A percentile compares a stretch with the other conserved stretches of the same genome.
Conservation (phyloP, 30 jellyfish, hydroid and myxozoan species). For the Rhopilema esculentum region DNA sequence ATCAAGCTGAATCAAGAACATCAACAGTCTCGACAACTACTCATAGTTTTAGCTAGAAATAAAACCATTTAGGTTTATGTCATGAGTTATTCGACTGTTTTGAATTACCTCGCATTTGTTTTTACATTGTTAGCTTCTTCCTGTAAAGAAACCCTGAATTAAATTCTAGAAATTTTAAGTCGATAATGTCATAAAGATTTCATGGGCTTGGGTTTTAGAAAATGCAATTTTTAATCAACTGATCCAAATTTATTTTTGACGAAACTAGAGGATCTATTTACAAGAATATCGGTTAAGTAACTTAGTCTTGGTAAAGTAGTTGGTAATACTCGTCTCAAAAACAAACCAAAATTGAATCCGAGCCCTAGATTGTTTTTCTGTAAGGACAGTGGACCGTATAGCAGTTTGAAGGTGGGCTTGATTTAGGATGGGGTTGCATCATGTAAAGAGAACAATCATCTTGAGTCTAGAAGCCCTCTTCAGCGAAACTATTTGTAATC, state of each 20-base stretch:
- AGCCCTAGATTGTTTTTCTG: no score
- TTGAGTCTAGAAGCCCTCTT: no score
- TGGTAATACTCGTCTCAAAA: not conserved
- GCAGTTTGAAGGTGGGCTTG: no score
- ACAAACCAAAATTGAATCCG: no score
- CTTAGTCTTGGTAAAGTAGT: not conserved
- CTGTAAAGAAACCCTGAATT: slow-evolving; percentile 36
- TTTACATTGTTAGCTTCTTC: slow-evolving; percentile 10
- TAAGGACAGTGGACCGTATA: no score
- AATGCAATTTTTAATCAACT: not conserved
- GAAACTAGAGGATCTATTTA: not conserved
- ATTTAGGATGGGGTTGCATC: no score
- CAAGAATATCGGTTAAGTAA: not conserved
- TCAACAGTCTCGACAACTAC: not conserved
- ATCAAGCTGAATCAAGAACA: no score
- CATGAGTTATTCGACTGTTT: not conserved
- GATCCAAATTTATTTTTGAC: not conserved
- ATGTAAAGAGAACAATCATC: no score
- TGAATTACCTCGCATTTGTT: slow-evolving; percentile 5
- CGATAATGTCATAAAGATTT: slow-evolving; percentile 42
- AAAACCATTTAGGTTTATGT: not conserved
- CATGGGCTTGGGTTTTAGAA: slow-evolving; percentile 48
- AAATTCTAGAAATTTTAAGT: slow-evolving; percentile 18
- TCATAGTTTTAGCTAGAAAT: not conserved
- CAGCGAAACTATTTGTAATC: no score